Evolutionary conservation across 2,113 vertebrate species (phyloP).

Genomic region (Origma solitaria): DNA sequence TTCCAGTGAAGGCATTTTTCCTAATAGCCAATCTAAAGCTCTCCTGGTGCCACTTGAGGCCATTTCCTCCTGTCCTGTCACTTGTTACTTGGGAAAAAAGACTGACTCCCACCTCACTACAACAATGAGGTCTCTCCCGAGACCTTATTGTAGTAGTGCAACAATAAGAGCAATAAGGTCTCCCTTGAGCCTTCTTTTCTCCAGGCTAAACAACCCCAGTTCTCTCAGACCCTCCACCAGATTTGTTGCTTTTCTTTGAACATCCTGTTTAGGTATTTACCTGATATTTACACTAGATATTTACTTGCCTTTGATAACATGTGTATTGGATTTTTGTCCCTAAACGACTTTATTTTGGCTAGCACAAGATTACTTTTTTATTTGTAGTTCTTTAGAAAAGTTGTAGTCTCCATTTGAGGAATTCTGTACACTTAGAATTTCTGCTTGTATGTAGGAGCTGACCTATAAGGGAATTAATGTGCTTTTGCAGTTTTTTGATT

Average conservation of each 20-base stretch:
- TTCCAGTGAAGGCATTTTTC: neutral
- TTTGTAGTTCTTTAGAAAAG: neutral
- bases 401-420: neutral
- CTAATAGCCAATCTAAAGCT: neutral
- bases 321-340: neutral
- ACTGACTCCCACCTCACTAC: neutral
- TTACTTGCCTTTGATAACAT: neutral
- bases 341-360: neutral
- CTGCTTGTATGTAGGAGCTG: neutral
- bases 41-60: neutral
- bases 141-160: too few relatives aligned
- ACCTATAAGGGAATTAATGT: neutral
- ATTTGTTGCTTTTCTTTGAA: neutral
- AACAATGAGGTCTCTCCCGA: neutral
- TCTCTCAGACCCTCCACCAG: neutral
- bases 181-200: neutral
- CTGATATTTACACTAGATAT: neutral
- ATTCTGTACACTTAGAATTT: neutral
- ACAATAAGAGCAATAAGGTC: neutral
- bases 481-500: neutral
- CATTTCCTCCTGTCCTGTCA: neutral
- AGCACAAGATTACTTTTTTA: neutral
- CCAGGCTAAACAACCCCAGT: neutral
- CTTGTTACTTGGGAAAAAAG: neutral
- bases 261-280: neutral